phyloP scores from a whole-genome alignment of 2,113 vertebrate species.

The Gopherus evgoodei region DNA sequence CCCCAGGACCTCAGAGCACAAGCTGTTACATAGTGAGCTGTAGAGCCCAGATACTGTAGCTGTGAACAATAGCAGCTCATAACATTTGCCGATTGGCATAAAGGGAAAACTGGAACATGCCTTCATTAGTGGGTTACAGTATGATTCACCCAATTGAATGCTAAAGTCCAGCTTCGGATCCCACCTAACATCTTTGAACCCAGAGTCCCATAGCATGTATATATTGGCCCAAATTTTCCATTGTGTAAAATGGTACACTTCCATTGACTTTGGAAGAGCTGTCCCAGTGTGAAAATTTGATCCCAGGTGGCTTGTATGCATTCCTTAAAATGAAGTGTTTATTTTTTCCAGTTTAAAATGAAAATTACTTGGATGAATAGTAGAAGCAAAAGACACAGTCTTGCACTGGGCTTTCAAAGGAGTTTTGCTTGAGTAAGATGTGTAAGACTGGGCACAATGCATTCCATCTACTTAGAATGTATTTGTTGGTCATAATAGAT shows the following conservation, averaged over 20 bases:
- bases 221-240: background rate
- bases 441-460: background rate
- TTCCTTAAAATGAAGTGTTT: background rate
- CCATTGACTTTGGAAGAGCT: background rate
- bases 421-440: background rate
- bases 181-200: background rate
- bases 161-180: background rate
- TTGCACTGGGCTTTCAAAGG: background rate
- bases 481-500: conserved; percentile 1
- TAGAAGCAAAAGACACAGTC: background rate
- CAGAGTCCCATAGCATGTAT: background rate
- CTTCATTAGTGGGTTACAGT: background rate
- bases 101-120: background rate
- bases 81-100: fast-evolving
- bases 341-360: background rate
- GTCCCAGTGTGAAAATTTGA: background rate
- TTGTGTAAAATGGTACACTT: background rate
- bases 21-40: fast-evolving
- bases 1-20: background rate
- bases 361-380: background rate
- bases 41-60: background rate
- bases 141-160: background rate
- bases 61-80: background rate
- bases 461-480: background rate
- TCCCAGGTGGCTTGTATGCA: background rate